Conservation (phyloP, 2,113 vertebrate species). For the Bubalus kerabau region DNA sequence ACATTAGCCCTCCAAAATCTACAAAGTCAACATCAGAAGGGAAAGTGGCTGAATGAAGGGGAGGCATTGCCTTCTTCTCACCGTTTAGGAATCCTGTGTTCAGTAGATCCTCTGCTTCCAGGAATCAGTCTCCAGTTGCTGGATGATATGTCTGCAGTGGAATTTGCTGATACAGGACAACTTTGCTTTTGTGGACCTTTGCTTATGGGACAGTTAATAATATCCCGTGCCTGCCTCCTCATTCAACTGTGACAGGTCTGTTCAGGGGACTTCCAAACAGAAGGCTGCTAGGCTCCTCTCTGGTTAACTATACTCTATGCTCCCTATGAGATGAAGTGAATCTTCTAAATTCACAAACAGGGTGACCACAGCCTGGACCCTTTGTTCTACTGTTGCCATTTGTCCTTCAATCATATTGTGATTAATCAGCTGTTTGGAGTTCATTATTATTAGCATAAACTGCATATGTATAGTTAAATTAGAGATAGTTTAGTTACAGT, state of each 20-base stretch:
- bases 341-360: background rate
- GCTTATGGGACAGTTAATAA: conserved; percentile 25
- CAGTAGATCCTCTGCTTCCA: background rate
- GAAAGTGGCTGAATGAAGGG: background rate
- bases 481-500: background rate
- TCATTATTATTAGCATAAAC: background rate
- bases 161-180: conserved; percentile 42
- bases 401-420: background rate
- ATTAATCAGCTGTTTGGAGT: background rate
- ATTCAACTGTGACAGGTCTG: background rate
- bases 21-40: background rate
- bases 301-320: background rate
- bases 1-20: background rate
- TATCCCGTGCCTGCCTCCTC: background rate
- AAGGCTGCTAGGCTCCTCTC: background rate
- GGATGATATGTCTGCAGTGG: background rate
- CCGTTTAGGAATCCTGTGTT: background rate
- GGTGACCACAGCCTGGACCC: background rate
- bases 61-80: background rate
- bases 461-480: background rate
- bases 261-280: background rate
- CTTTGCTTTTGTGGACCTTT: background rate
- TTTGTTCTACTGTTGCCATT: background rate
- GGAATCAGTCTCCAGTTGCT: background rate
- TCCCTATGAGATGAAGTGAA: background rate